Evolutionary conservation across 2,797 vertebrate genomes (phyloP).

Genomic region (Sebastiscus albofasciatus): DNA sequence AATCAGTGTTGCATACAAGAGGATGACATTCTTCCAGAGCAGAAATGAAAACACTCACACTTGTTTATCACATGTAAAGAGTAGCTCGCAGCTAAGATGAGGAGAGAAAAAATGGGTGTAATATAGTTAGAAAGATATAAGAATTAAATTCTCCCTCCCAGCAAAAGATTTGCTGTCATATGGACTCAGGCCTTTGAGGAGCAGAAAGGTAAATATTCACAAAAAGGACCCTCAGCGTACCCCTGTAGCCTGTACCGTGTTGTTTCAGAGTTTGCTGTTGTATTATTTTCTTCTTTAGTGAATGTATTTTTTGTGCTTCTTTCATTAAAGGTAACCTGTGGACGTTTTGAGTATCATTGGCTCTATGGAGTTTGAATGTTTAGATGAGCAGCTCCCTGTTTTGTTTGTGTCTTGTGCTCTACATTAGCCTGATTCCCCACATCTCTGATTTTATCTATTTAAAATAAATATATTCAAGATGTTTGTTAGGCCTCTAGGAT

Average conservation of each 20-base stretch:
- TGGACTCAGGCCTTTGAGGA: background rate
- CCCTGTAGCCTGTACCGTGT: background rate
- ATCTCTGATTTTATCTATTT: background rate
- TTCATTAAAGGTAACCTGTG: background rate
- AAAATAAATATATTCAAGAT: background rate
- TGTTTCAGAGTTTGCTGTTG: background rate
- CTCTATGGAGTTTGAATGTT: background rate
- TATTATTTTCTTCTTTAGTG: background rate
- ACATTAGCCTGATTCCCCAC: background rate
- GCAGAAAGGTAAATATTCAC: background rate
- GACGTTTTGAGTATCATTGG: background rate
- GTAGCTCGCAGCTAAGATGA: background rate
- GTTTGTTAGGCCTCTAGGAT: background rate
- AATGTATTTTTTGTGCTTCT: background rate
- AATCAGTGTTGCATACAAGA: background rate
- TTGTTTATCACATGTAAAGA: background rate
- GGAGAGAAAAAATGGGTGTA: background rate
- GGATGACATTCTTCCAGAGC: background rate
- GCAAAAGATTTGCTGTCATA: background rate
- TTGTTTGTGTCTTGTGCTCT: background rate
- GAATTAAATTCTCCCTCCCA: background rate
- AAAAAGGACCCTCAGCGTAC: background rate
- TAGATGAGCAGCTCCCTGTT: background rate
- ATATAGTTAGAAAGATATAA: background rate
- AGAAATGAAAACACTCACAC: background rate